These are phyloP conservation scores for Emys orbicularis DNA, from an alignment of 2,797 vertebrate genomes.

Conservation along the genomic window DNA sequence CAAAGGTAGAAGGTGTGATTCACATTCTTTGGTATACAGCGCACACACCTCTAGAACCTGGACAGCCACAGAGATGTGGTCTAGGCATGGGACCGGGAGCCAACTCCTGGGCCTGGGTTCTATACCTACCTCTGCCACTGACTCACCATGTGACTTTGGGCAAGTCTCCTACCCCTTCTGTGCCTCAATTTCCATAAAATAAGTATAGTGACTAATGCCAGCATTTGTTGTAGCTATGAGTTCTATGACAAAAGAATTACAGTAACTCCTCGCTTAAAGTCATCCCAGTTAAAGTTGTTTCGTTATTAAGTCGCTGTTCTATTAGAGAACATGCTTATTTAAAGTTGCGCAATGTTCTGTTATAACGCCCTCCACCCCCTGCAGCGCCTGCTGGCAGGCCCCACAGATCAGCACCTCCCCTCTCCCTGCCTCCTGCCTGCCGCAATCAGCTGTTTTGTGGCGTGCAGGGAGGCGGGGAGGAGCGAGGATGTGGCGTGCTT, in stretches of 20 bases:
- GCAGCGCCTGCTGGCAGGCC: too few relatives aligned
- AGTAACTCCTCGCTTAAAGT: too few relatives aligned
- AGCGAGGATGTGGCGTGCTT: too few relatives aligned
- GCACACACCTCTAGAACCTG: background rate
- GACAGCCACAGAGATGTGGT: background rate
- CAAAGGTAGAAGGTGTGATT: constrained; percentile 35
- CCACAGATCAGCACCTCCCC: too few relatives aligned
- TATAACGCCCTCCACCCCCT: too few relatives aligned
- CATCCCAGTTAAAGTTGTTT: too few relatives aligned
- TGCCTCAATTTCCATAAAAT: background rate
- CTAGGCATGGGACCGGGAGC: background rate
- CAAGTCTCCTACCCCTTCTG: background rate
- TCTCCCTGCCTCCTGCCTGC: too few relatives aligned
- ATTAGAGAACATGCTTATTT: too few relatives aligned
- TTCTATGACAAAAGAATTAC: background rate
- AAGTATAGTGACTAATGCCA: background rate
- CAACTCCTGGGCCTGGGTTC: background rate
- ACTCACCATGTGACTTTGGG: background rate
- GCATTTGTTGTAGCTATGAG: background rate
- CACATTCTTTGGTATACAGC: background rate
- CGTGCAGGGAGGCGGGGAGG: too few relatives aligned
- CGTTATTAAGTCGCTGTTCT: too few relatives aligned
- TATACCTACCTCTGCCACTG: background rate
- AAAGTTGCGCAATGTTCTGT: too few relatives aligned
- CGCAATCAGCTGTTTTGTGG: too few relatives aligned